phyloP scores from a whole-genome alignment of 2,888 invertebrate species.

The Meandrusa payeni region DNA sequence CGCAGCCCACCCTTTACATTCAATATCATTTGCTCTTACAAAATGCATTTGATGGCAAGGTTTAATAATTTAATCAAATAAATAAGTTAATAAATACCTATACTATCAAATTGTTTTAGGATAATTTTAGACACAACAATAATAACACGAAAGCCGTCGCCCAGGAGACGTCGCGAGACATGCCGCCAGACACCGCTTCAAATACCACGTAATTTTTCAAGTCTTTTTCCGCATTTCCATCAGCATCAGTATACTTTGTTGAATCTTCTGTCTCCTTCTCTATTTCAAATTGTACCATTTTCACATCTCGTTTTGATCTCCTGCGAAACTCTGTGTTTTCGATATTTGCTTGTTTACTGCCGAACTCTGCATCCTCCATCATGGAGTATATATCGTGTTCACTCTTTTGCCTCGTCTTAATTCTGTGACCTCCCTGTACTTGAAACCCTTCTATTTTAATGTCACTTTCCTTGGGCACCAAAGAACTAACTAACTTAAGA shows the following conservation, averaged over 20 bases:
- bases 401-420: slow-evolving; percentile 35
- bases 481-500: slow-evolving; percentile 57
- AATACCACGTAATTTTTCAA: slow-evolving; percentile 55
- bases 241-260: slow-evolving; percentile 30
- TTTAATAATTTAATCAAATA: slow-evolving; percentile 63
- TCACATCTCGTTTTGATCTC: slow-evolving; percentile 51
- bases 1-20: slow-evolving; percentile 38
- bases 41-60: slow-evolving; percentile 77
- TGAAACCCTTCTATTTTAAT: slow-evolving; percentile 41
- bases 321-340: slow-evolving; percentile 38
- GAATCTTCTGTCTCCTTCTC: slow-evolving; percentile 47
- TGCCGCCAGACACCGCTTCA: slow-evolving; percentile 29
- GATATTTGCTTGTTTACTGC: background rate
- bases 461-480: slow-evolving; percentile 38
- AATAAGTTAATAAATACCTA: slow-evolving; percentile 56
- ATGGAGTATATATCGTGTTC: no score
- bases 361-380: no score
- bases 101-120: slow-evolving; percentile 27
- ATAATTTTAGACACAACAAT: slow-evolving; percentile 41
- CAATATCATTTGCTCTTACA: slow-evolving; percentile 37
- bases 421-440: slow-evolving; percentile 48
- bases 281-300: slow-evolving; percentile 54
- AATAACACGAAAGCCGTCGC: slow-evolving; percentile 45
- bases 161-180: slow-evolving; percentile 30
- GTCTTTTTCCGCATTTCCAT: slow-evolving; percentile 41